These are phyloP conservation scores for Catamblyrhynchus diadema DNA, from an alignment of 2,797 vertebrate genomes.

Conservation along the genomic window DNA sequence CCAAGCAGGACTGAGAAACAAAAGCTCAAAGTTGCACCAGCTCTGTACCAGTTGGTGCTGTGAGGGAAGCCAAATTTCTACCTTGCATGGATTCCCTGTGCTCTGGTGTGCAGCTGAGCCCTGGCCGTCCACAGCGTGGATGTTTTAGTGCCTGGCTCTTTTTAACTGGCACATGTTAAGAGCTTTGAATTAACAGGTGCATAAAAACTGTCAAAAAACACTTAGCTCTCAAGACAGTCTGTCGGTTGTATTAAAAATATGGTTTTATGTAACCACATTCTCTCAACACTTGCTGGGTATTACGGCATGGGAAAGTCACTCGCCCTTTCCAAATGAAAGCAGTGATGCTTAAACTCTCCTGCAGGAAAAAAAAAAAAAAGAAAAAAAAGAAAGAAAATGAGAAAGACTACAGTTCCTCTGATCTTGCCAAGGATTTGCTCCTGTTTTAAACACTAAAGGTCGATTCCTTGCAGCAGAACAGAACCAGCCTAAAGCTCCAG, in stretches of 20 bases:
- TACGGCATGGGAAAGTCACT: slow-evolving; percentile 67
- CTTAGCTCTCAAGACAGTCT: slow-evolving; percentile 81
- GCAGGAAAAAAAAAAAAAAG: neutral
- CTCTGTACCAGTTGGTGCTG: neutral
- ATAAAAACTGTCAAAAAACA: slow-evolving; percentile 83
- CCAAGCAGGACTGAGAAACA: neutral
- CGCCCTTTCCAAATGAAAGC: slow-evolving; percentile 48
- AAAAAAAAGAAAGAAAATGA: neutral
- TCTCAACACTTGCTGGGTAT: slow-evolving; percentile 72
- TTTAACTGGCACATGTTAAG: slow-evolving; percentile 83
- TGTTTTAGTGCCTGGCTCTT: slow-evolving; percentile 81
- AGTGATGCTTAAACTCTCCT: slow-evolving; percentile 3
- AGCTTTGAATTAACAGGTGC: slow-evolving; percentile 83
- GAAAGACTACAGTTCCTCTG: slow-evolving; percentile 7
- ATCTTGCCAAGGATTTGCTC: slow-evolving; percentile 24
- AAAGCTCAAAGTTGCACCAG: neutral
- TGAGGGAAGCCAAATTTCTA: slow-evolving; percentile 45
- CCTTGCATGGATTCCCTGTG: slow-evolving; percentile 43
- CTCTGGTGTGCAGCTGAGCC: slow-evolving; percentile 70
- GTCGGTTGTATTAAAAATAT: slow-evolving; percentile 79
- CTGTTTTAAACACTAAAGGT: neutral
- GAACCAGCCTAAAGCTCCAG: neutral
- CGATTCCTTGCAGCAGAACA: neutral
- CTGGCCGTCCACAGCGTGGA: slow-evolving; percentile 52
- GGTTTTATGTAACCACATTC: slow-evolving; percentile 74